Evolutionary conservation across 2,797 vertebrate genomes (phyloP).

Genomic region (Emys orbicularis): DNA sequence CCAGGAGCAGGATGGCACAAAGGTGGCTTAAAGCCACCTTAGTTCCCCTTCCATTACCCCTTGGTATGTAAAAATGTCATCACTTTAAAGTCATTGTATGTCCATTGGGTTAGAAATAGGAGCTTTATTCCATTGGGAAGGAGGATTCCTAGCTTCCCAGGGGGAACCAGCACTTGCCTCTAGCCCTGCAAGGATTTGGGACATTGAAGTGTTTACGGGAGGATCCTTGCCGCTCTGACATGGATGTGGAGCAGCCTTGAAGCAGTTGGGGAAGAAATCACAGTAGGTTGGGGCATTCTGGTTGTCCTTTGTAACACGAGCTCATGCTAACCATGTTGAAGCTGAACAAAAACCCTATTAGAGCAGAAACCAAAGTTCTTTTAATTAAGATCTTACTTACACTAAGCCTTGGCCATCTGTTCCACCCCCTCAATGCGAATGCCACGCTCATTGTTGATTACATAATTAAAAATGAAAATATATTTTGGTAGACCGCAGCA

Average conservation of each 20-base stretch:
- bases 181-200: background rate
- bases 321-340: background rate
- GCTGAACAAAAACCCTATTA: slow-evolving; percentile 22
- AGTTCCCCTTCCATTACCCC: background rate
- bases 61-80: background rate
- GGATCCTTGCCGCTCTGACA: background rate
- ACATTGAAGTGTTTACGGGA: background rate
- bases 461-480: slow-evolving; percentile 74
- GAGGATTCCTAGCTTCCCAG: background rate
- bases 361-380: slow-evolving; percentile 43
- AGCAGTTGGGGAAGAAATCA: background rate
- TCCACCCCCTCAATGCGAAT: slow-evolving; percentile 67
- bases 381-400: slow-evolving; percentile 66
- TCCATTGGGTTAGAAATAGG: background rate
- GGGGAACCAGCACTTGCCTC: background rate
- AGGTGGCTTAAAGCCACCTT: background rate
- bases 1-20: background rate
- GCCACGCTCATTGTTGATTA: slow-evolving; percentile 65
- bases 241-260: background rate
- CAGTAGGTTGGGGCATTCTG: background rate
- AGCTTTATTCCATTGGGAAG: background rate
- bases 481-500: slow-evolving; percentile 68
- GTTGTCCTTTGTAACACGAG: slow-evolving; percentile 12
- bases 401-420: slow-evolving; percentile 72
- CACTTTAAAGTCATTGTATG: background rate